These are phyloP conservation scores for Acronicta psi DNA, from an alignment of 2,888 invertebrate genomes.

Conservation along the genomic window DNA sequence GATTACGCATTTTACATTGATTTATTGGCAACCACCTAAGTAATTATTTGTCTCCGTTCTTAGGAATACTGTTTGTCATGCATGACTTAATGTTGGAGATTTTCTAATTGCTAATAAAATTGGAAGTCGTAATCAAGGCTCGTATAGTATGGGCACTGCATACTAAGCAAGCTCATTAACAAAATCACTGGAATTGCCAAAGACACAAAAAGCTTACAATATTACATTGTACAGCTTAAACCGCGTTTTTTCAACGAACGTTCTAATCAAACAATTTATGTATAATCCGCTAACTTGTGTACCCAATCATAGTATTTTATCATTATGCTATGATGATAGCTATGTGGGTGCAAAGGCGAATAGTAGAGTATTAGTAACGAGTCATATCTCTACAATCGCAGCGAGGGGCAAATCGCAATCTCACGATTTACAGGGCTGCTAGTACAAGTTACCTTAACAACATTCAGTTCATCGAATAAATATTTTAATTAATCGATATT, in stretches of 20 bases:
- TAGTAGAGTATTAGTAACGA: slow-evolving; percentile 33
- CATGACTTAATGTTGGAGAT: slow-evolving; percentile 33
- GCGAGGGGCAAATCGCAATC: slow-evolving; percentile 34
- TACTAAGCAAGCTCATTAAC: not conserved
- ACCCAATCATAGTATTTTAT: slow-evolving; percentile 4
- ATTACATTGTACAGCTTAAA: no score
- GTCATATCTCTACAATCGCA: slow-evolving; percentile 37
- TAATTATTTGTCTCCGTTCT: slow-evolving; percentile 40
- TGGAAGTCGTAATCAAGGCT: slow-evolving; percentile 43
- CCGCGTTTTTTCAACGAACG: no score
- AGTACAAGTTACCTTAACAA: not conserved
- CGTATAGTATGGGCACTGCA: slow-evolving; percentile 15
- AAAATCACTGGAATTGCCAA: slow-evolving; percentile 2
- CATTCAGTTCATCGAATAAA: no score
- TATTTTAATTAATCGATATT: no score
- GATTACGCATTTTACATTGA: slow-evolving; percentile 4
- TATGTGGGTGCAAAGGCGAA: slow-evolving; percentile 35
- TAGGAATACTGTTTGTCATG: slow-evolving; percentile 39
- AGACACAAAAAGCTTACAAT: no score
- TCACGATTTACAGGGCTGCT: slow-evolving; percentile 51
- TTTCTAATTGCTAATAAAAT: slow-evolving; percentile 50
- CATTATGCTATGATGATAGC: slow-evolving; percentile 10
- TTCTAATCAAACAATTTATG: no score
- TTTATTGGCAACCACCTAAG: slow-evolving; percentile 15
- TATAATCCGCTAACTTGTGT: no score